Evolutionary conservation across 1,140 invertebrate species (phyloP), one percentile per base, ranked within the genome.

Genomic region (Heliconius hermathena): DNA sequence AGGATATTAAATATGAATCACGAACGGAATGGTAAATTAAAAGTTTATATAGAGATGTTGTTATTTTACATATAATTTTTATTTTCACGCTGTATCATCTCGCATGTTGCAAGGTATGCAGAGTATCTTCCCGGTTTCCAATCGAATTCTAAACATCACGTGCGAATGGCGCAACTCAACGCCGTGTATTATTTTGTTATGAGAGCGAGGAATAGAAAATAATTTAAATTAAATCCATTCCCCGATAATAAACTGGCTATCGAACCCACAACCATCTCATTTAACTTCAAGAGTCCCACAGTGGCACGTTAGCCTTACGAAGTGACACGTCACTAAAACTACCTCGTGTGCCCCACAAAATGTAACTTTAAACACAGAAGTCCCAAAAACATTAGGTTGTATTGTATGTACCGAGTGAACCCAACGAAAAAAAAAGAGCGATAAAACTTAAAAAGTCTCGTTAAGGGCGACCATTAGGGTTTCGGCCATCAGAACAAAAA

Each of bases 381-480:
- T 86, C 81, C 74, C 72, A 84, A 83, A 83, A 81, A 70, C 81
- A 79, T 81, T 83, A 83, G 57, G 74, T 79, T n/a, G 74, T 80
- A 82, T 80, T 49, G n/a, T 36, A 74, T 33, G 22, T n/a, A 22
- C n/a, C 41, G 41, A n/a, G 20, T n/a, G 16, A n/a, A 57, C 54
- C 13, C 41, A 46, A 46, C 41, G 13, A 38, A 74, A 72, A 71
- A 84, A 66, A 85, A 83, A 83, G 77, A 77, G 73, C 60, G 77
- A 76, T 81, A 81, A 81, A 84, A 81, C 79, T 79, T 81, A 71
- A 77, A 83, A 83, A 79, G 71, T 57, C 73, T 82, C 82, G 84
- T 84, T 84, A 80, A 81, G 73, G 75, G 71, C 76, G 76, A 84
- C 78, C 81, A 87, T 85, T 86, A 84, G 71, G 77, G 82, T 82